Base-by-base conservation (phyloP, 2,797 vertebrate genomes). In the Anguilla megastoma region DNA sequence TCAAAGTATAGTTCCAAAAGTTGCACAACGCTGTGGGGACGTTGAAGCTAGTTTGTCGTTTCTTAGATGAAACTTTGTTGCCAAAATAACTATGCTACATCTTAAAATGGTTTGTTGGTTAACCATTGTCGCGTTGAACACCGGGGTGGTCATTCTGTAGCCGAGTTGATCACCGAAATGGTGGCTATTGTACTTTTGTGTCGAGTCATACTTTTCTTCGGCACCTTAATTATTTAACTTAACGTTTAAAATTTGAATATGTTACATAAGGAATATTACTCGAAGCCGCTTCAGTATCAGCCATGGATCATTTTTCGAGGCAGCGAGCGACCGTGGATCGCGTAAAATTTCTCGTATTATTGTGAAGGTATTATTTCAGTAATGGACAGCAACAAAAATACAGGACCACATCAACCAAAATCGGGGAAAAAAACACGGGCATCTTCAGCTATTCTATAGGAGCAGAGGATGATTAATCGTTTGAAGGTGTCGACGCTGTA, bases 151-250 rank as follows among this genome's bases (percentile, higher is more conserved):
- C 79, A 50, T 48, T 2, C 21, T n/a, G 79, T 18, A 24, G 79
- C 63, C n/a, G 41, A 41, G 33, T 41, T 18, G 79, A 82, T 82
- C 41, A 36, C 45, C 45, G 79, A 82, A 82, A 82, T 82, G 79
- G 41, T 82, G 79, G 79, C 45, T 48, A 82, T 82, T 82, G 45
- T 50, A n/a, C 45, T n/a, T 48, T n/a, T 82, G 21, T 16, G 21
- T 82, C 79, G 79, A 45, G 21, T 21, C 79, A 82, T 50, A 24
- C 0, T 50, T 50, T 30, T 8, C 2, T 9, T 50, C 24, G 14
- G 18, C 16, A 24, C 21, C 21, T 41, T 79, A 21, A 7, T 48
- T 50, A 3, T 7, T 71, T 27, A 30, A 27, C 30, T 5, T 71
- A 27, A 71, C 41, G 41, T 18, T 63, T 63, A 63, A 63, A 21